Evolutionary conservation across 2,888 invertebrate species (phyloP).

Genomic region (Caenorhabditis imperialis): DNA sequence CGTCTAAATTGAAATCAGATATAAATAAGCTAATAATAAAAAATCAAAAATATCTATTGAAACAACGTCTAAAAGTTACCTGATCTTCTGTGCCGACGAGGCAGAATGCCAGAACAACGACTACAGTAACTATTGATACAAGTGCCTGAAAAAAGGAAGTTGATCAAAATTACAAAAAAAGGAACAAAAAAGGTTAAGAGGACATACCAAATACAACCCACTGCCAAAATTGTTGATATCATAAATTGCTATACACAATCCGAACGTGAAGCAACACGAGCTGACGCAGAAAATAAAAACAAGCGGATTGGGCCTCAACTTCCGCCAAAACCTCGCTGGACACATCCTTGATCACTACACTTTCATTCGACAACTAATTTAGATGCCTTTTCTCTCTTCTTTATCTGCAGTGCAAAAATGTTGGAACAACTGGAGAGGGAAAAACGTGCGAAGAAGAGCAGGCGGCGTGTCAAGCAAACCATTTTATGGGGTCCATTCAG

Average conservation of each 20-base stretch:
- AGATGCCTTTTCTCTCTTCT: slow-evolving; percentile 23
- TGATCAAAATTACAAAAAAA: too few relatives aligned
- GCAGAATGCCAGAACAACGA: slow-evolving; percentile 73
- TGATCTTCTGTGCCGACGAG: slow-evolving; percentile 74
- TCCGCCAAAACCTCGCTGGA: slow-evolving; percentile 37
- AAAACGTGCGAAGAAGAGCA: slow-evolving; percentile 17
- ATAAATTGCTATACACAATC: slow-evolving; percentile 68
- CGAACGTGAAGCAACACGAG: slow-evolving; percentile 67
- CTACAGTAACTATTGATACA: slow-evolving; percentile 69
- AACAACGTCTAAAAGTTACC: slow-evolving; percentile 39
- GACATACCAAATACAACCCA: slow-evolving; percentile 71
- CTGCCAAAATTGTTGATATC: slow-evolving; percentile 73
- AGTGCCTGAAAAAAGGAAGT: slow-evolving; percentile 63
- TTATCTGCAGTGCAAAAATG: slow-evolving; percentile 37
- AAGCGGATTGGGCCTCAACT: slow-evolving; percentile 60
- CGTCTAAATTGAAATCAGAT: slow-evolving; percentile 6
- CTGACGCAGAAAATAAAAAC: slow-evolving; percentile 69
- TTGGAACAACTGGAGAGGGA: neutral
- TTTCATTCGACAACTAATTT: slow-evolving; percentile 43
- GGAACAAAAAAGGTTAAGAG: too few relatives aligned
- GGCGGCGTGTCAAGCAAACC: slow-evolving; percentile 42
- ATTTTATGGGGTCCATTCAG: slow-evolving; percentile 47
- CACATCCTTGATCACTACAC: slow-evolving; percentile 34
- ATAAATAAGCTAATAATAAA: slow-evolving; percentile 3
- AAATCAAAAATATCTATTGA: too few relatives aligned